Percentiles rank a stretch among this genome's conserved stretches.
Evolutionary conservation across 2,113 vertebrate species (phyloP).

Genomic region (Mandrillus leucophaeus): DNA sequence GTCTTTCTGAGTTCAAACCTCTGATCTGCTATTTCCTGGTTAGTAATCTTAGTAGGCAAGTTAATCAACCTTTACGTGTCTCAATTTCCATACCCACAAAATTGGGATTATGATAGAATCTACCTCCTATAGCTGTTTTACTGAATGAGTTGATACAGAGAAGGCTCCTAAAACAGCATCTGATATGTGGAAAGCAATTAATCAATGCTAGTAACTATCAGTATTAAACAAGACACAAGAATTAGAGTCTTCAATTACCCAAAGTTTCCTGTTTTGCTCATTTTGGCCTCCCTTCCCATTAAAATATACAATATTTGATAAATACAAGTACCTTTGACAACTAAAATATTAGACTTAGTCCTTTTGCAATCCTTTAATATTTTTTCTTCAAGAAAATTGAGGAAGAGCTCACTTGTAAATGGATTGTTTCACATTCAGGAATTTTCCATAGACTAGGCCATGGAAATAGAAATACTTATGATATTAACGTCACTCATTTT

Average conservation of each 20-base stretch:
- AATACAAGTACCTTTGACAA: not conserved
- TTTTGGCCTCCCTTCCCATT: not conserved
- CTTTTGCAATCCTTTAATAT: slow-evolving; percentile 20
- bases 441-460: not conserved
- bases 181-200: not conserved
- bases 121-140: not conserved
- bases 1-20: not conserved
- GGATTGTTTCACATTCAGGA: not conserved
- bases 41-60: not conserved
- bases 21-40: not conserved
- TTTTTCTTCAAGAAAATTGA: slow-evolving; percentile 34
- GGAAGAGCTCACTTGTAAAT: not conserved
- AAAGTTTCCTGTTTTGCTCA: slow-evolving; percentile 1
- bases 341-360: not conserved
- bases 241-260: not conserved
- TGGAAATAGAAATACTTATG: not conserved
- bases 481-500: not conserved
- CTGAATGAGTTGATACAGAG: not conserved
- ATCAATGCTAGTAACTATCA: not conserved
- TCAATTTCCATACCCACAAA: not conserved
- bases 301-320: not conserved
- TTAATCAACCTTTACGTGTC: not conserved
- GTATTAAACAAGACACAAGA: not conserved
- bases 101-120: not conserved
- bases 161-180: not conserved